Evolutionary conservation across 2,888 invertebrate genomes (phyloP).

Genomic region (Eremobia ochroleuca): DNA sequence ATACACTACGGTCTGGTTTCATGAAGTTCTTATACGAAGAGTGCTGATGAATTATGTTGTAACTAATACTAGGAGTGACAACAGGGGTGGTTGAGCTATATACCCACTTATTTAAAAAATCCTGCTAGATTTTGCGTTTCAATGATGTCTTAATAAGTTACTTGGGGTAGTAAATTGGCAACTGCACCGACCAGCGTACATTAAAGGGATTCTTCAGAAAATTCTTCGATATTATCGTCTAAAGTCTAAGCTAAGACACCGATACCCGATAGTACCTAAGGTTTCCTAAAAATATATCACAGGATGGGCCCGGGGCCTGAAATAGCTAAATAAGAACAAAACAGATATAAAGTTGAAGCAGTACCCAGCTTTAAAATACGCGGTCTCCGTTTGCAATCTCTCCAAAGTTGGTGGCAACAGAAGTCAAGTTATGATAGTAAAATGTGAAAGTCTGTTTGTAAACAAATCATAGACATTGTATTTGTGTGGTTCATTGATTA

Average conservation of each 20-base stretch:
- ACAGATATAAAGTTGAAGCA: not conserved
- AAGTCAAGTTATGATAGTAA: not conserved
- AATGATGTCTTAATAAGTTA: not conserved
- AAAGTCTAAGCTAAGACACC: not conserved
- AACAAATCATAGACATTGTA: conserved; percentile 13
- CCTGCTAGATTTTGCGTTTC: not conserved
- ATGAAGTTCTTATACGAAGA: not conserved
- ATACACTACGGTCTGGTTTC: not conserved
- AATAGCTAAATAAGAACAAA: not conserved
- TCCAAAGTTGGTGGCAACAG: not conserved
- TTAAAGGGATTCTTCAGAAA: not conserved
- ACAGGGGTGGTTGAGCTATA: not conserved
- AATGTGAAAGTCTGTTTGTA: conserved; percentile 32
- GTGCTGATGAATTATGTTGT: not conserved
- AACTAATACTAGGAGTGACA: not conserved
- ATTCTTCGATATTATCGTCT: not conserved
- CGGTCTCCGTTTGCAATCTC: not conserved
- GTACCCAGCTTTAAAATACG: not conserved
- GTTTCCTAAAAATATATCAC: not conserved
- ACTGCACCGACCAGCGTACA: too few species aligned
- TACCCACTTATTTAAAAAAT: not conserved
- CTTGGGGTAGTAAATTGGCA: not conserved
- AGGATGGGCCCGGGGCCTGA: too few species aligned
- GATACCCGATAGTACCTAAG: not conserved
- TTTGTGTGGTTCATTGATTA: not conserved